A percentile compares a stretch with the other conserved stretches of the same genome.
Conservation (phyloP, 2,797 vertebrate genomes). For the Microtus agrestis region DNA sequence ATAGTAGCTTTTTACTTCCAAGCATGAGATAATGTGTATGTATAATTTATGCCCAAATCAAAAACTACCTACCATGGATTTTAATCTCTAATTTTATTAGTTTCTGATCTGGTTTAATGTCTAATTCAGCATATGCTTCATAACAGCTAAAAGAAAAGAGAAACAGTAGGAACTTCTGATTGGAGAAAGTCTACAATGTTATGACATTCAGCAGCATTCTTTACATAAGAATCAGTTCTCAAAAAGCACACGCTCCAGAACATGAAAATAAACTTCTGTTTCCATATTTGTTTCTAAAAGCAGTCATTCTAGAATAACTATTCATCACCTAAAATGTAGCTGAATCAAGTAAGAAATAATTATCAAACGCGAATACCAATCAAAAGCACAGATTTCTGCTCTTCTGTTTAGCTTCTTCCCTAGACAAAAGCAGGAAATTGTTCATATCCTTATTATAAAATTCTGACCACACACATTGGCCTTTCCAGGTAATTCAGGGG, state of each 20-base stretch:
- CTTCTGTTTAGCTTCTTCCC: conserved; percentile 56
- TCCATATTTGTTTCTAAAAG: conserved; percentile 71
- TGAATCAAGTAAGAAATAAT: conserved; percentile 63
- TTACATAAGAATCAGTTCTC: conserved; percentile 67
- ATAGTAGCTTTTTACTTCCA: conserved; percentile 49
- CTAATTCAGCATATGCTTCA: conserved; percentile 42
- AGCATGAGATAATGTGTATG: neutral
- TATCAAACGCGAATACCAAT: conserved; percentile 36
- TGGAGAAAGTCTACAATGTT: conserved; percentile 53
- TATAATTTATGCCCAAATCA: conserved; percentile 18
- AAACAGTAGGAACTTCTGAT: conserved; percentile 46
- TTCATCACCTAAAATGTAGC: conserved; percentile 64
- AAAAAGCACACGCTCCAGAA: conserved; percentile 71
- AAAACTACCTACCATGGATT: conserved; percentile 44
- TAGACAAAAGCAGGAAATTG: conserved; percentile 50
- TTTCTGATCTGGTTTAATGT: conserved; percentile 59
- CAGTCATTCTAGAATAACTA: conserved; percentile 60
- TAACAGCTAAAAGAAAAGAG: conserved; percentile 61
- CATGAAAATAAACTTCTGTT: conserved; percentile 76
- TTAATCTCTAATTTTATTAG: conserved; percentile 63
- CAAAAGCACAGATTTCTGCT: conserved; percentile 39
- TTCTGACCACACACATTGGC: conserved; percentile 39
- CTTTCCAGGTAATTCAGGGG: conserved; percentile 66
- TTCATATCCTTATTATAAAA: conserved; percentile 68
- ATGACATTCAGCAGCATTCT: conserved; percentile 55